Evolutionary conservation across 1,140 invertebrate genomes (phyloP).

Genomic region (Mesaphorura yosii): DNA sequence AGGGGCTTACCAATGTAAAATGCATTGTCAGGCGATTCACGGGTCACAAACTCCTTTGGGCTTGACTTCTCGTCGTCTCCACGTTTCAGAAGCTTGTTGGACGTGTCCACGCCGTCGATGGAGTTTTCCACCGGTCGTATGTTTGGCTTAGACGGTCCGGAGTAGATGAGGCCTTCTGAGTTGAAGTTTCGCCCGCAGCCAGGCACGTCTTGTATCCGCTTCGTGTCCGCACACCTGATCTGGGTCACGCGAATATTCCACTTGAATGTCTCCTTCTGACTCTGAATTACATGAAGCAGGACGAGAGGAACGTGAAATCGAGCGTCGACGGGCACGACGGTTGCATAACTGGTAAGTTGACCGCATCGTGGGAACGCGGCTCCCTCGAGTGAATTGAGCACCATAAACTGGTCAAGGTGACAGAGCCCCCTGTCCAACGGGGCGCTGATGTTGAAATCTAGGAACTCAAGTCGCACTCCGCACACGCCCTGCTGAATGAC

Average conservation of each 20-base stretch:
- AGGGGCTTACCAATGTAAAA: constrained; percentile 24
- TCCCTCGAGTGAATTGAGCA: constrained; percentile 37
- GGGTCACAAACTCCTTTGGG: background rate
- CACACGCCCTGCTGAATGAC: constrained; percentile 33
- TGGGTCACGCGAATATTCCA: constrained; percentile 37
- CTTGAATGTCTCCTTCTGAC: constrained; percentile 32
- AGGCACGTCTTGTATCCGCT: background rate
- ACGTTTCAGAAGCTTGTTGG: background rate
- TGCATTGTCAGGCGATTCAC: constrained; percentile 18
- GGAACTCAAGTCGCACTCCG: constrained; percentile 33
- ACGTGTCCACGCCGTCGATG: background rate
- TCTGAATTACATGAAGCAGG: constrained; percentile 36
- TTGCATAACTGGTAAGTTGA: constrained; percentile 35
- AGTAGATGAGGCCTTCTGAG: background rate
- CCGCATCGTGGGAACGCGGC: constrained; percentile 37
- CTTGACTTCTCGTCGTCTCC: background rate
- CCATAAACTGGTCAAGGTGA: constrained; percentile 37
- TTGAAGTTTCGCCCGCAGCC: background rate
- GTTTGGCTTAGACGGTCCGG: no score
- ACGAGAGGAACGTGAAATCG: constrained; percentile 35
- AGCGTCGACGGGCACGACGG: constrained; percentile 25
- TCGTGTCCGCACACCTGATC: constrained; percentile 31
- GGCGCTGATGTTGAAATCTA: constrained; percentile 34
- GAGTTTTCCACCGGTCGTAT: background rate
- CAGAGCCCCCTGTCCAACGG: constrained; percentile 36